Evolutionary conservation across 2,888 invertebrate genomes (phyloP), one percentile per base, ranked within the genome.

Genomic region (Neria commutata): DNA sequence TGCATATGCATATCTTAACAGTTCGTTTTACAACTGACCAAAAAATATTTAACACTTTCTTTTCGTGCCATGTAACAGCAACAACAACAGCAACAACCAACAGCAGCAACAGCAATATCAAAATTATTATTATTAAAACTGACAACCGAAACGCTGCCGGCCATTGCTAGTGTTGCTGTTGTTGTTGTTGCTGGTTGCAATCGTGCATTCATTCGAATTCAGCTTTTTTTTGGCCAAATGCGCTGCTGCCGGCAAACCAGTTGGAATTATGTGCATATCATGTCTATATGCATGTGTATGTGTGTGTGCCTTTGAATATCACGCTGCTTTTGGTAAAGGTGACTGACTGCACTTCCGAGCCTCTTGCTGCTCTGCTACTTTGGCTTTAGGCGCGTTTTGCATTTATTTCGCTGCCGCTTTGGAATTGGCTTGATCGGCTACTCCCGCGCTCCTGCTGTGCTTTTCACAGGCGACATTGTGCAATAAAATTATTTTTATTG

Each of bases 21-120:
- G 6, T 37, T 37, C n/a, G 4, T 37, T 37, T 37, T 11, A 14
- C 6, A 11, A 11, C 37, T n/a, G n/a, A 37, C n/a, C 37, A 8
- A 37, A 37, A 8, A 14, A n/a, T 16, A 10, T 49, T 49, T 49
- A 29, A 50, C 50, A 50, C 50, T 50, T 50, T 50, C 50, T 50
- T 50, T 50, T 50, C 34, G 34, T 34, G 29, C 25, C 5, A 26
- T 49, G 16, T 49, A 37, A n/a, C 37, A 37, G 11, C 37, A n/a
- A 37, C 37, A 37, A 37, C 37, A 37, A 37, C 37, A 37, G n/a
- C 8, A 37, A 37, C 8, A 37, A 6, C 37, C 11, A 37, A n/a
- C n/a, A n/a, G n/a, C n/a, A 37, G n/a, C 8, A 37, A 37, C 16
- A 37, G n/a, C 11, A 8, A 37, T n/a, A 37, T 37, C 29, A 37